phyloP scores from a whole-genome alignment of 2,113 vertebrate species.

The Bos indicus region DNA sequence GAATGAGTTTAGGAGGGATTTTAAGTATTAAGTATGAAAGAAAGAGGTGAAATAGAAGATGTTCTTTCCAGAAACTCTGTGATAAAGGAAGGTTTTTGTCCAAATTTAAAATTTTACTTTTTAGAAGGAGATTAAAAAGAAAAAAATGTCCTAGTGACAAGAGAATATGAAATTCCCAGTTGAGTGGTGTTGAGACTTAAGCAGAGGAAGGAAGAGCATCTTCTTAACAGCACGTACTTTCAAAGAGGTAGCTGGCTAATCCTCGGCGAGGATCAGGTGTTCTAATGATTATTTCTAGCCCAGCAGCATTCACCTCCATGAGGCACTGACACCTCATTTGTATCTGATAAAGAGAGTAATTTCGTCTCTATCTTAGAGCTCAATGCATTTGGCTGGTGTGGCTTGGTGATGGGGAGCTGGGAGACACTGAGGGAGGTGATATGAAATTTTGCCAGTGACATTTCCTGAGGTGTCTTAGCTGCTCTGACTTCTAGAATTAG shows the following conservation, averaged over 20 bases:
- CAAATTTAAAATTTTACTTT: neutral
- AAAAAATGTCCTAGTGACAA: neutral
- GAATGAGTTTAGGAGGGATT: neutral
- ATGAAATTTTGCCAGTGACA: neutral
- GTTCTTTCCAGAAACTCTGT: neutral
- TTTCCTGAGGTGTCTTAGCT: neutral
- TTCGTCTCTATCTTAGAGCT: neutral
- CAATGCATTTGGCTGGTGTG: neutral
- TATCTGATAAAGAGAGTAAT: neutral
- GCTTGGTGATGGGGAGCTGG: neutral
- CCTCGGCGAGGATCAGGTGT: neutral
- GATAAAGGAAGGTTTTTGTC: neutral
- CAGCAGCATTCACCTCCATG: neutral
- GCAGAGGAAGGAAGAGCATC: neutral
- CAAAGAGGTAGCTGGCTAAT: neutral
- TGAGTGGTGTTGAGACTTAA: neutral
- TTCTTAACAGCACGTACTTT: neutral
- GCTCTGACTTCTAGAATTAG: neutral
- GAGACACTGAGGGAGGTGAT: neutral
- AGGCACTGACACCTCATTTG: neutral
- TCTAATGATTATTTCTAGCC: neutral
- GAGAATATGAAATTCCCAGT: neutral
- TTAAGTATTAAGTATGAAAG: neutral
- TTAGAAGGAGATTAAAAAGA: neutral
- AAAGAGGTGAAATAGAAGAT: neutral